Evolutionary conservation across 2,888 invertebrate genomes (phyloP), one percentile per base, ranked within the genome.

Genomic region (Halocaridina rubra): DNA sequence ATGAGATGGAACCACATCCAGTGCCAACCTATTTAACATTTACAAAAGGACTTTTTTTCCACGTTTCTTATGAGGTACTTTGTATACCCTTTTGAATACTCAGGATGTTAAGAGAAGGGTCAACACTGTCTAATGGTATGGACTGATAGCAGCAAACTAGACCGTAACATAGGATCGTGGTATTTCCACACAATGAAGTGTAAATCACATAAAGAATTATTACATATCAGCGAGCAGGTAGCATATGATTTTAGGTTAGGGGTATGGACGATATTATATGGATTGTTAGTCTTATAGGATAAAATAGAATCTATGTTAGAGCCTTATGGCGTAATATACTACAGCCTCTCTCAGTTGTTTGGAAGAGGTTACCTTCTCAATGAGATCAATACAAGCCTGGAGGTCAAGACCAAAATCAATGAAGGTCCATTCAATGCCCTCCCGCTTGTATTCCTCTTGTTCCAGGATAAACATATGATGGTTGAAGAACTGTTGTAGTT

Each of bases 341-440:
- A 75, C 7, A 8, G 22, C 64, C 84, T 69, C 75, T 69, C 69
- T 33, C 67, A 46, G 76, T 69, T 64, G 27, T 46, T 29, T 67
- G 29, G 57, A 32, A 81, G 75, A 69, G 84, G 75, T 77, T 86
- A 87, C 88, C 98, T 96, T 97, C 93, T 97, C 97, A 91, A 97
- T 96, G 90, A 98, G 93, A 92, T 97, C 97, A 93, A 98, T 98
- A 94, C 97, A 97, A 92, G 96, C 96, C 90, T 95, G 94, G 92
- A 98, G 94, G 92, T 98, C 97, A 95, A 98, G 96, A 92, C 98
- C 98, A 92, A 98, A 98, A 94, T 98, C 97, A 92, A 98, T 98
- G 93, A 98, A 98, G 90, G 94, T 94, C 98, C 98, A 98, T 91
- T 96, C 94, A 93, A 98, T 97, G 91, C 97, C 97, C 92, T 98